Percentiles rank a stretch among this genome's conserved stretches.
These are phyloP conservation scores for Gavialis gangeticus DNA, from an alignment of 2,113 vertebrate genomes.

Conservation along the genomic window DNA sequence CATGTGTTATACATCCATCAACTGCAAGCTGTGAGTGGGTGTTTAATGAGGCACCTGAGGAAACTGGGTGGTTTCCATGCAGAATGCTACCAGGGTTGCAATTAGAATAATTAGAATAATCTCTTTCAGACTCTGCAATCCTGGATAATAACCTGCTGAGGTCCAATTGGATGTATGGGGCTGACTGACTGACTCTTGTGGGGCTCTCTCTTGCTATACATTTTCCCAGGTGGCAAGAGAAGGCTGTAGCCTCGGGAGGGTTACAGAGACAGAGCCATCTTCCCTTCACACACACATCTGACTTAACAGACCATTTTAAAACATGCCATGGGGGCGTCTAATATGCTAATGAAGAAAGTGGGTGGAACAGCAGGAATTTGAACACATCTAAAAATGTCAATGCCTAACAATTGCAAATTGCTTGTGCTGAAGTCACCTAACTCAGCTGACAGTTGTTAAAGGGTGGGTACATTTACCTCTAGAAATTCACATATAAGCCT, in stretches of 20 bases:
- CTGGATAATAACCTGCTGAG: neutral
- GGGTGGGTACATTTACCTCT: constrained; percentile 70
- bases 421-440: constrained; percentile 73
- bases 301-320: constrained; percentile 68
- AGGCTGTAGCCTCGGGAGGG: constrained; percentile 30
- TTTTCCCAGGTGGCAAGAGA: neutral
- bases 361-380: constrained; percentile 72
- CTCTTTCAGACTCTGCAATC: neutral
- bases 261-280: constrained; percentile 38
- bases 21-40: neutral
- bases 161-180: neutral
- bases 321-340: constrained; percentile 65
- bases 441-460: constrained; percentile 63
- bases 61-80: neutral
- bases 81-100: neutral
- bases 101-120: neutral
- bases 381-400: constrained; percentile 73
- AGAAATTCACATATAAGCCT: neutral
- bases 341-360: constrained; percentile 75
- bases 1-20: neutral
- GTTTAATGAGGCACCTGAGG: neutral
- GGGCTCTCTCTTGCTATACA: neutral
- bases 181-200: neutral
- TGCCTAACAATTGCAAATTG: constrained; percentile 75
- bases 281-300: constrained; percentile 61